Evolutionary conservation across 2,113 vertebrate species (phyloP).

Genomic region (Hipposideros armiger): DNA sequence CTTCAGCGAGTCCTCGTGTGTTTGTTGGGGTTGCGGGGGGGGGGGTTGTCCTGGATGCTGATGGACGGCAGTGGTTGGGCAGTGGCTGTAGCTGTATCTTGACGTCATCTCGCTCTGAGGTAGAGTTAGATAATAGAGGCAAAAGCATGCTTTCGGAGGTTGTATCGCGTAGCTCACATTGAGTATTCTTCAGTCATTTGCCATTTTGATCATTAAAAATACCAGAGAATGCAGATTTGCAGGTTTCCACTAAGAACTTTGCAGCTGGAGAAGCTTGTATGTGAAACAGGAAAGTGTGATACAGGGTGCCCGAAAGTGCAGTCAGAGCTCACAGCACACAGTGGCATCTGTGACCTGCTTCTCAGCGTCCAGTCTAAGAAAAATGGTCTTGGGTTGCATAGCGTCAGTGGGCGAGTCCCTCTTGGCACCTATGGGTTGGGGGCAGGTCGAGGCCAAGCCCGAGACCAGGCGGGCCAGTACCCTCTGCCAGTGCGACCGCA

Average conservation of each 20-base stretch:
- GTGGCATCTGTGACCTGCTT: not conserved
- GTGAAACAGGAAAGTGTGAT: too few species aligned
- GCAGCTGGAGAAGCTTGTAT: not conserved
- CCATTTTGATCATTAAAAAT: not conserved
- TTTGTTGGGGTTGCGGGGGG: too few species aligned
- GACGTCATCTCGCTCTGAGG: not conserved
- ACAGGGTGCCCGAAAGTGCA: too few species aligned
- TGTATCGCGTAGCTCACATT: fast-evolving
- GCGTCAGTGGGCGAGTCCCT: not conserved
- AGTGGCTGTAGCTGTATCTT: not conserved
- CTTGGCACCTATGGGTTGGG: not conserved
- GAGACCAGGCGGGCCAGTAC: too few species aligned
- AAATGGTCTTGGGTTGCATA: not conserved
- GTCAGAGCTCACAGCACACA: not conserved
- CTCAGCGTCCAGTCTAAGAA: not conserved
- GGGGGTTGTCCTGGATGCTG: not conserved
- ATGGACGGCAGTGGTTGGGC: not conserved
- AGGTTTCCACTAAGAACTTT: not conserved
- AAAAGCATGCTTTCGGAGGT: fast-evolving
- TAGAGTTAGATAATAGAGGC: fast-evolving
- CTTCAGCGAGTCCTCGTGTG: not conserved
- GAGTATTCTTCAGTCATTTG: not conserved
- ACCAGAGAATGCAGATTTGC: not conserved
- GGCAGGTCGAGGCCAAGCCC: too few species aligned
- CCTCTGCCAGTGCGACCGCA: not conserved